Evolutionary conservation across 2,888 invertebrate species (phyloP).

Genomic region (Lysandra coridon): DNA sequence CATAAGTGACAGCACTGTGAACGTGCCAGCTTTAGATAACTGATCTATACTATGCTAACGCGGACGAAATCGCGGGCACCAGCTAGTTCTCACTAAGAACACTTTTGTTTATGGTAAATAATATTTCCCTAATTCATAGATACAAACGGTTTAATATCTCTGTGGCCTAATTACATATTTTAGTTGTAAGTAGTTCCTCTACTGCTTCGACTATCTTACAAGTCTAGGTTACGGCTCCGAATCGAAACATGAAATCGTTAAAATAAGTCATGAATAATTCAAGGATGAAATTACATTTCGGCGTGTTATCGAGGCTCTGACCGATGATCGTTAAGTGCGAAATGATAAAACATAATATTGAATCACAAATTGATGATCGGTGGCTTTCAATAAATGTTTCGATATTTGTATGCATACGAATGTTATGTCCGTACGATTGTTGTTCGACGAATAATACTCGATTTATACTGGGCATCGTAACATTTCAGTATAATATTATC

Average conservation of each 20-base stretch:
- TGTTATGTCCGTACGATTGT: background rate
- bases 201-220: background rate
- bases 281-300: constrained; percentile 39
- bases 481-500: background rate
- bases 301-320: constrained; percentile 35
- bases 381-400: constrained; percentile 20
- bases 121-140: too few species aligned
- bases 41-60: too few species aligned
- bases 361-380: constrained; percentile 26
- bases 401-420: constrained; percentile 14
- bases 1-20: too few species aligned
- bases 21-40: too few species aligned
- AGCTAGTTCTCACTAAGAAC: too few species aligned
- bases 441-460: constrained; percentile 3
- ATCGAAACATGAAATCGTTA: constrained; percentile 34
- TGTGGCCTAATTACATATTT: too few species aligned
- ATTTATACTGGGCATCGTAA: background rate
- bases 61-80: too few species aligned
- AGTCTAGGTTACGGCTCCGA: background rate
- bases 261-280: constrained; percentile 40
- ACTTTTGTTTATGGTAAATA: too few species aligned
- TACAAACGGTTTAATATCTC: too few species aligned
- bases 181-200: too few species aligned
- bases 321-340: constrained; percentile 30
- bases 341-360: constrained; percentile 30